A percentile compares a stretch with the other conserved stretches of the same genome.
These are phyloP conservation scores for Coturnix japonica DNA, from an alignment of 2,113 vertebrate species.

Conservation along the genomic window DNA sequence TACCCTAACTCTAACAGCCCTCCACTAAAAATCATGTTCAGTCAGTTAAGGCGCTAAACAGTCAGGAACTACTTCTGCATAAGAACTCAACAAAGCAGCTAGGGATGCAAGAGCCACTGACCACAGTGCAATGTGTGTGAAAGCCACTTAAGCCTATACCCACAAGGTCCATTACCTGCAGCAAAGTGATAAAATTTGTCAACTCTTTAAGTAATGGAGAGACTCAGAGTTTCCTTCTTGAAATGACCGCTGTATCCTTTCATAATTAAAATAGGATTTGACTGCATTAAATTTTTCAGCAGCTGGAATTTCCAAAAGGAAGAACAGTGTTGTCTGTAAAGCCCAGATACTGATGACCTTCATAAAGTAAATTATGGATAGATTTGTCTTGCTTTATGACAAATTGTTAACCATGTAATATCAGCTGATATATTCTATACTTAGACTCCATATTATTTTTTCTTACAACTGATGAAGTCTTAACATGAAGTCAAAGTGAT, in stretches of 20 bases:
- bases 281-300: neutral
- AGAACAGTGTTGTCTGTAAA: neutral
- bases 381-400: neutral
- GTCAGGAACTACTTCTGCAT: neutral
- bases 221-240: neutral
- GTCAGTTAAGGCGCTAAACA: neutral
- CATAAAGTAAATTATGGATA: neutral
- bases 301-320: neutral
- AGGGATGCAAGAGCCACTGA: neutral
- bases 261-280: neutral
- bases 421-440: neutral
- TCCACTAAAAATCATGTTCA: neutral
- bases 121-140: accelerated
- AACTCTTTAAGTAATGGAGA: neutral
- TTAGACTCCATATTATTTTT: neutral
- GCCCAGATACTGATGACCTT: neutral
- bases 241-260: neutral
- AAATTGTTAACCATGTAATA: neutral
- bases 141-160: neutral
- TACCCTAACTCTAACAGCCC: too few relatives aligned
- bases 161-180: neutral
- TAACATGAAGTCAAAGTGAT: neutral
- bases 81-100: neutral
- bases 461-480: neutral
- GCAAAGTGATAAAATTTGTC: neutral